Percentiles rank a stretch among this genome's conserved stretches.
These are phyloP conservation scores for Dasyornis broadbenti DNA, from an alignment of 2,113 vertebrate genomes.

Conservation along the genomic window DNA sequence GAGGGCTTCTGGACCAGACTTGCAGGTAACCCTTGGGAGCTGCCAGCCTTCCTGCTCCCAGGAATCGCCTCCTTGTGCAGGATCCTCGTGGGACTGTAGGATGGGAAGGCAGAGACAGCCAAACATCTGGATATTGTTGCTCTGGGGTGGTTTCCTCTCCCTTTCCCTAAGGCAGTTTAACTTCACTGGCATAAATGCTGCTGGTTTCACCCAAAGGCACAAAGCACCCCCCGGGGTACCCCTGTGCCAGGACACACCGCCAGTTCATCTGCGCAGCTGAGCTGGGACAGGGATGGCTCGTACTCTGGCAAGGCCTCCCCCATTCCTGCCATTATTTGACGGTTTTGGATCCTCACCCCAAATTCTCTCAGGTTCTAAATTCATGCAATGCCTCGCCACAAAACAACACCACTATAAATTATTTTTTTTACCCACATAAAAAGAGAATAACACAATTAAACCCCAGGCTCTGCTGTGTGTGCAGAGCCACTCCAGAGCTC, in stretches of 20 bases:
- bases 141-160: neutral
- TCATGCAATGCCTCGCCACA: rapidly evolving
- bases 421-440: neutral
- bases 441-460: neutral
- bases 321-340: neutral
- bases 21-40: rapidly evolving
- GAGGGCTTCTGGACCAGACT: neutral
- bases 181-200: rapidly evolving
- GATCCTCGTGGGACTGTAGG: neutral
- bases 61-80: neutral
- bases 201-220: neutral
- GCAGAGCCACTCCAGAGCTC: neutral
- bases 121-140: neutral
- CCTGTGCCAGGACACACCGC: neutral
- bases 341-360: neutral
- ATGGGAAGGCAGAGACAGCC: neutral
- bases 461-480: neutral
- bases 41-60: neutral
- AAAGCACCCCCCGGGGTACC: rapidly evolving
- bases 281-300: neutral
- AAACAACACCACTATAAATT: neutral
- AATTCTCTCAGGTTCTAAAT: neutral
- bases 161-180: neutral
- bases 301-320: neutral
- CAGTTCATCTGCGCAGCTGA: neutral